Conservation (phyloP, 2,888 invertebrate species). For the Brachyptera risi region DNA sequence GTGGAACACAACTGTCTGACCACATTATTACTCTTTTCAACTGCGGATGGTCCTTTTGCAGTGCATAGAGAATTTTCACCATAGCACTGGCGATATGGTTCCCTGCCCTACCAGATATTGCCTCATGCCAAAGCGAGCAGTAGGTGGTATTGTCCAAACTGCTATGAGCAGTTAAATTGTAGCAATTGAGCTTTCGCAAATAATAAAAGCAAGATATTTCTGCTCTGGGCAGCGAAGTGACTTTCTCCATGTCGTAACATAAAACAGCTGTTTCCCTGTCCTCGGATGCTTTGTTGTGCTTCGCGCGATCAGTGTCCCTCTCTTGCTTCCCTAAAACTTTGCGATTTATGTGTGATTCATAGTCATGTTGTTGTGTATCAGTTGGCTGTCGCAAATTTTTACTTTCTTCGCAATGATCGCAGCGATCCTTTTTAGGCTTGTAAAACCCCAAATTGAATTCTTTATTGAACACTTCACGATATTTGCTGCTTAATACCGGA, state of each 20-base stretch:
- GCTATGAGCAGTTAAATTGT: constrained; percentile 10
- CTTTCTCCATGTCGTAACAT: constrained; percentile 11
- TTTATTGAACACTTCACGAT: background rate
- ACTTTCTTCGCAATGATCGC: background rate
- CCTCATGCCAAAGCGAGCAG: constrained; percentile 8
- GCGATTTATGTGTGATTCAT: background rate
- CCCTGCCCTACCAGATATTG: background rate
- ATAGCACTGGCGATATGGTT: constrained; percentile 17
- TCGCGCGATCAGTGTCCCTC: background rate
- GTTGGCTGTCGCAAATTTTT: background rate
- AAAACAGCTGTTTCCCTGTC: background rate
- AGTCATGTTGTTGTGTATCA: background rate
- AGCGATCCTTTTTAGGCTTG: constrained; percentile 3
- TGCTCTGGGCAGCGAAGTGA: background rate
- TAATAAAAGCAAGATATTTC: constrained; percentile 3
- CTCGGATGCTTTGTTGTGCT: too few species aligned
- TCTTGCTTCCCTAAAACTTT: background rate
- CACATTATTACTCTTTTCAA: background rate
- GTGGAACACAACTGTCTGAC: constrained; percentile 5
- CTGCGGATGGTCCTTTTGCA: background rate
- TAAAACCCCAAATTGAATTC: constrained; percentile 7
- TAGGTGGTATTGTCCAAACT: background rate
- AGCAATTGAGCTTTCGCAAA: background rate
- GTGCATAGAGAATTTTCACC: background rate
- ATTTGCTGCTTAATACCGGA: background rate